Percentiles rank a stretch among this genome's conserved stretches.
phyloP scores from a whole-genome alignment of 2,113 vertebrate genomes.

The Octodon degus region DNA sequence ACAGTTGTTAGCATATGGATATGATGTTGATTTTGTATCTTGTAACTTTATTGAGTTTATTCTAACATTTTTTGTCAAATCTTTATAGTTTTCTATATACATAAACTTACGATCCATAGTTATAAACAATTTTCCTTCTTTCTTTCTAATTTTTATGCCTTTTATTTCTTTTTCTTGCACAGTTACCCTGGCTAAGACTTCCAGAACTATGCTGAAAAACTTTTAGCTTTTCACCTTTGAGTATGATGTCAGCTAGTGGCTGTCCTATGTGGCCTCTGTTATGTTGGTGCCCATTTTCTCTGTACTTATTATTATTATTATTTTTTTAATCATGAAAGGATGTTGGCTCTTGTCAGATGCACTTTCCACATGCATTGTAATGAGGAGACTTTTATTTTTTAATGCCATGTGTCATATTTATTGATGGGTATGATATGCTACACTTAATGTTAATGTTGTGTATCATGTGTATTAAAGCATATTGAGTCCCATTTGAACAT shows the following conservation, averaged over 20 bases:
- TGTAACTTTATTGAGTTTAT: not conserved
- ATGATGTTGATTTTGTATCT: not conserved
- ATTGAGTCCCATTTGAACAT: not conserved
- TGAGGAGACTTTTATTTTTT: not conserved
- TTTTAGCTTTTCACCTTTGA: not conserved
- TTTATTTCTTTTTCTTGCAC: not conserved
- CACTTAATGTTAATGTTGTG: not conserved
- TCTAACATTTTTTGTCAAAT: not conserved
- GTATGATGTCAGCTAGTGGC: no score
- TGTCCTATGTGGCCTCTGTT: not conserved
- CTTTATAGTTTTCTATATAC: not conserved
- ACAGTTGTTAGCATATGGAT: not conserved
- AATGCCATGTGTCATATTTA: not conserved
- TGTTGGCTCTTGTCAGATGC: not conserved
- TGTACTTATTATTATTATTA: not conserved
- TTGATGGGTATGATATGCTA: not conserved
- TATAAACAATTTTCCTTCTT: not conserved
- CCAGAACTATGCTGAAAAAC: not conserved
- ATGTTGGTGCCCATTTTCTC: not conserved
- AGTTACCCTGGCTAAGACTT: not conserved
- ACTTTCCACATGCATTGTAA: not conserved
- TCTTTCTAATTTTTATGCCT: not conserved
- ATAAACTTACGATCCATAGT: not conserved
- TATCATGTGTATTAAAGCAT: not conserved
- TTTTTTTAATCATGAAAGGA: not conserved